These are phyloP conservation scores for Calyptommatus sinebrachiatus DNA, from an alignment of 2,113 vertebrate species.

Conservation along the genomic window DNA sequence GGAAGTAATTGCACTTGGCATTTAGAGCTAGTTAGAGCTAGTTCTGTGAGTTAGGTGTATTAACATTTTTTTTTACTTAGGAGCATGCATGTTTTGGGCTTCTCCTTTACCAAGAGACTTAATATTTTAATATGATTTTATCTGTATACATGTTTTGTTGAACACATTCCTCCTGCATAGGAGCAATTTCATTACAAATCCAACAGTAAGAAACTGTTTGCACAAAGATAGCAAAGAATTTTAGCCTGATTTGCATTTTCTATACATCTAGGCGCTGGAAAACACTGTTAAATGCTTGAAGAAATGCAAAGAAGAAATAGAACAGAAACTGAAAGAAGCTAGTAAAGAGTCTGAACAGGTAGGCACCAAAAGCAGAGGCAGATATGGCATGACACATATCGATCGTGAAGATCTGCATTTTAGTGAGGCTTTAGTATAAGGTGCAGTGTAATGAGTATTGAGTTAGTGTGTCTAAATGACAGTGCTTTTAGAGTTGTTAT, in stretches of 20 bases:
- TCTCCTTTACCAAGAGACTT: no score
- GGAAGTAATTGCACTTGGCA: no score
- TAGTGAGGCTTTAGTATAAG: not conserved
- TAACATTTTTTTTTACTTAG: no score
- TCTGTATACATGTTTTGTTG: no score
- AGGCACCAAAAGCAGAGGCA: not conserved
- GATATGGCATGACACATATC: not conserved
- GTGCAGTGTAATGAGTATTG: not conserved
- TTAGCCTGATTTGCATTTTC: not conserved
- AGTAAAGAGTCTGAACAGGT: constrained; percentile 73
- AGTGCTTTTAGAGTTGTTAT: not conserved
- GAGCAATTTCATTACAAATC: no score
- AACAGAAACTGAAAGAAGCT: constrained; percentile 68
- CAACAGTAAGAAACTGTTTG: not conserved
- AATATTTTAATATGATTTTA: no score
- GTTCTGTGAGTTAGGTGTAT: no score
- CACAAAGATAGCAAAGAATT: not conserved
- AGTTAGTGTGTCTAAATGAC: not conserved
- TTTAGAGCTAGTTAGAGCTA: no score
- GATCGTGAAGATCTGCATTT: not conserved
- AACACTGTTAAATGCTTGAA: constrained; percentile 58
- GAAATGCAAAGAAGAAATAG: constrained; percentile 59
- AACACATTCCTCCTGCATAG: no score
- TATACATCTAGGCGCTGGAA: constrained; percentile 61
- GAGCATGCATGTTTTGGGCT: no score